phyloP scores from a whole-genome alignment of 2,888 invertebrate species.

The Lucinisca nassula region DNA sequence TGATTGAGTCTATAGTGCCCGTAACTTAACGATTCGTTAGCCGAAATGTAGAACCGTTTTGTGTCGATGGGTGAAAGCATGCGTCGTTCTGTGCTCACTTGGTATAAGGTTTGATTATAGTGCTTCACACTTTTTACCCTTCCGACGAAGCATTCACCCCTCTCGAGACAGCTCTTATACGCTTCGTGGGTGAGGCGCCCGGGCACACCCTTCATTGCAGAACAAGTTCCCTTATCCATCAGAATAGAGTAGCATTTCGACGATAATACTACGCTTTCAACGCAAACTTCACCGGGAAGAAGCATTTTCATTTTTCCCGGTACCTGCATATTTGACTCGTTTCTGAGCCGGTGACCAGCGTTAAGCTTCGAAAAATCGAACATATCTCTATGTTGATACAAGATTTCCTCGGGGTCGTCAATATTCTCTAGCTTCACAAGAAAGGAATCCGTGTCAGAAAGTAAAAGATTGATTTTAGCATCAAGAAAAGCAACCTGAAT shows the following conservation, averaged over 20 bases:
- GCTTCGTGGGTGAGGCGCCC: neutral
- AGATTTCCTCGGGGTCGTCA: neutral
- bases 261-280: conserved; percentile 14
- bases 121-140: conserved; percentile 3
- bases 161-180: neutral
- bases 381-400: neutral
- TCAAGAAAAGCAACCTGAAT: neutral
- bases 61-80: neutral
- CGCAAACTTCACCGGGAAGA: neutral
- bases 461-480: neutral
- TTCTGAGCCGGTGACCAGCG: conserved; percentile 2
- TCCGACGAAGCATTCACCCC: neutral
- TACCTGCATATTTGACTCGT: neutral
- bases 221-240: neutral
- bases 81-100: neutral
- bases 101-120: neutral
- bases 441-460: conserved; percentile 20
- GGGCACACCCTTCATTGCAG: conserved; percentile 23
- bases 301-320: conserved; percentile 20
- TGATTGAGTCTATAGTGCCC: neutral
- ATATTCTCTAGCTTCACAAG: neutral
- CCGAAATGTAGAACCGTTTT: conserved; percentile 1
- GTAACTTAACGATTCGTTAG: neutral
- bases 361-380: conserved; percentile 15
- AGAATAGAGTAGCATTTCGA: conserved; percentile 23